Base-by-base conservation (phyloP, 2,888 invertebrate species). In the Drosophila algonquin region DNA sequence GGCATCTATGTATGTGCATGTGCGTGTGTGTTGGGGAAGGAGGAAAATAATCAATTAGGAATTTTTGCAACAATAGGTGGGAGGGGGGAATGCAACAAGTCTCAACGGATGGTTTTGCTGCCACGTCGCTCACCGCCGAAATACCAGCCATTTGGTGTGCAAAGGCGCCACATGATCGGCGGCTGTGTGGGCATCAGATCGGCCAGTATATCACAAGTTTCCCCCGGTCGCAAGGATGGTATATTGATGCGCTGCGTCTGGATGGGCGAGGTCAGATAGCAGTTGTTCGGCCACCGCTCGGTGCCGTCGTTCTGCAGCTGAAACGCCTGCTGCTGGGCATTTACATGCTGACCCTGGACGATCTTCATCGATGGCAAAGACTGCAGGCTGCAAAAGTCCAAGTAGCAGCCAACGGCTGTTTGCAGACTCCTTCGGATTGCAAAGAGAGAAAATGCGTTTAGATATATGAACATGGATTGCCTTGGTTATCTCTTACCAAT, bases 371-470 rank as follows among this genome's bases (percentile, higher is more conserved):
- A 94, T 83, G 96, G 96, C 91, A 96, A 93, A 21, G 94, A 95
- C 91, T 93, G 94, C 79, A 94, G 94, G 82, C 95, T 95, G 90
- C 96, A 95, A 90, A 96, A 96, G 93, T 99, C 99, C 93, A 98
- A 96, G 92, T 98, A 99, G 87, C 98, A 97, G 93, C 98, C 97
- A 86, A 99, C 96, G 64, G 99, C 99, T 76, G 97, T 97, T 93
- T 98, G 98, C 62, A 99, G 94, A 93, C 99, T 99, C 99, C 99
- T 99, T 40, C 6, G 40, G 40, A 5, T 24, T 24, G 5, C 2
- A 92, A 48, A 93, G 47, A 63, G 55, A 63, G 1, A 7, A 10
- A 24, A 35, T 2, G 21, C 35, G 9, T 14, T 18, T 4, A 10
- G 12, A 1, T 27, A 12, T 35, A 7, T 44, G 65, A 56, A 10